phyloP scores from a whole-genome alignment of 2,113 vertebrate species.

The Phycodurus eques region DNA sequence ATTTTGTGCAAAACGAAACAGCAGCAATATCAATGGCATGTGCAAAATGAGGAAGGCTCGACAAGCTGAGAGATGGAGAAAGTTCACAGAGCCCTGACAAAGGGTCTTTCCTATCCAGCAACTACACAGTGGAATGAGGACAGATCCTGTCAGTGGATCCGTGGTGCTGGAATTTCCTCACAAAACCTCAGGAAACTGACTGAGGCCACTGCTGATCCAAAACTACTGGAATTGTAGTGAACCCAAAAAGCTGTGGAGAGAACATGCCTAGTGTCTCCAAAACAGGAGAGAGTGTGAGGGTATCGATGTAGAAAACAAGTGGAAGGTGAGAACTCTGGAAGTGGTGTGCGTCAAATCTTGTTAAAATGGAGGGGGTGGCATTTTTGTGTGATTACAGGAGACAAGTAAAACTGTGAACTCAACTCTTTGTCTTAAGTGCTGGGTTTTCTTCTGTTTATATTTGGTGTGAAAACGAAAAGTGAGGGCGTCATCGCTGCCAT shows the following conservation, averaged over 20 bases:
- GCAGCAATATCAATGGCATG: constrained; percentile 21
- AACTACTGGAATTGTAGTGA: constrained; percentile 58
- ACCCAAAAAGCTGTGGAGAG: constrained; percentile 21
- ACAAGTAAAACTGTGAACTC: constrained; percentile 62
- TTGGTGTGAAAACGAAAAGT: background rate
- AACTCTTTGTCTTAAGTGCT: constrained; percentile 33
- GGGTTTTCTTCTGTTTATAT: background rate
- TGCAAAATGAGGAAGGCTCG: constrained; percentile 26
- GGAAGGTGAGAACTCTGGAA: constrained; percentile 60
- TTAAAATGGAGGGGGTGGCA: constrained; percentile 32
- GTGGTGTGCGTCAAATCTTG: constrained; percentile 49
- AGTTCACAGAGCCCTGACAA: constrained; percentile 52
- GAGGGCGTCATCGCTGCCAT: background rate
- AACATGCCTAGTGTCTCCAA: constrained; percentile 31
- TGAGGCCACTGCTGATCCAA: constrained; percentile 45
- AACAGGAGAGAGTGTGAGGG: constrained; percentile 8
- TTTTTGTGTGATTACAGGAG: constrained; percentile 44
- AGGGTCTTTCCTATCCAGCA: constrained; percentile 46
- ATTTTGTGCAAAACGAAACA: constrained; percentile 26
- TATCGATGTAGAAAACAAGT: constrained; percentile 38
- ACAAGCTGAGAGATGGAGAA: constrained; percentile 22
- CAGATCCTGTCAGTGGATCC: constrained; percentile 67
- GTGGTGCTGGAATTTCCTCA: constrained; percentile 57
- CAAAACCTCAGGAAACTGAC: constrained; percentile 65
- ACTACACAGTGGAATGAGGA: constrained; percentile 55